Conservation (phyloP, 1,140 invertebrate species). For the Caenorhabditis brenneri region DNA sequence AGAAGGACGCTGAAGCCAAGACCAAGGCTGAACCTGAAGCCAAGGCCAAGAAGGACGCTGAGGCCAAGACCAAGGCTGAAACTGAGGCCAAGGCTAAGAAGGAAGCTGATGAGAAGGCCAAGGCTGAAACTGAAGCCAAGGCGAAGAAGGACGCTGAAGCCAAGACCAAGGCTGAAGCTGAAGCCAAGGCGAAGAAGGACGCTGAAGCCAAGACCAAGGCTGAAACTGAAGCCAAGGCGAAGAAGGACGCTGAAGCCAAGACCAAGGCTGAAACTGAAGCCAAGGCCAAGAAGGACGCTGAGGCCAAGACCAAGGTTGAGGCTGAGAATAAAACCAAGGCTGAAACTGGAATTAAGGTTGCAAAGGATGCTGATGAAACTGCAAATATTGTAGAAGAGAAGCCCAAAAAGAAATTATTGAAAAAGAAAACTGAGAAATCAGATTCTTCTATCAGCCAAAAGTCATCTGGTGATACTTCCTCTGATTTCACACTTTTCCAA, state of each 20-base stretch:
- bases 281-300: neutral
- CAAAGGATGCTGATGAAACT: too few species aligned
- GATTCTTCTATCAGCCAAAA: neutral
- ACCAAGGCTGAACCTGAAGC: neutral
- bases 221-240: neutral
- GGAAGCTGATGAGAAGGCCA: neutral
- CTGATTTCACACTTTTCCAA: neutral
- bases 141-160: neutral
- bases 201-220: neutral
- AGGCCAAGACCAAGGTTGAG: neutral
- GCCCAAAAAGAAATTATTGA: neutral
- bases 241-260: neutral
- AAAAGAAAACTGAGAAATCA: slow-evolving; percentile 21
- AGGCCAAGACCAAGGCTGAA: neutral
- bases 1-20: neutral
- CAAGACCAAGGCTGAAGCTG: neutral
- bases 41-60: neutral
- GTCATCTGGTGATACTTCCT: neutral
- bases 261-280: neutral
- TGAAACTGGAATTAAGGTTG: neutral
- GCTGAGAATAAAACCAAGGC: neutral
- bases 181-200: neutral
- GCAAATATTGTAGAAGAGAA: slow-evolving; percentile 26
- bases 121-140: neutral
- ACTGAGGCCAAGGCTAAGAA: neutral